Evolutionary conservation across 2,113 vertebrate species (phyloP).

Genomic region (Cebus imitator): DNA sequence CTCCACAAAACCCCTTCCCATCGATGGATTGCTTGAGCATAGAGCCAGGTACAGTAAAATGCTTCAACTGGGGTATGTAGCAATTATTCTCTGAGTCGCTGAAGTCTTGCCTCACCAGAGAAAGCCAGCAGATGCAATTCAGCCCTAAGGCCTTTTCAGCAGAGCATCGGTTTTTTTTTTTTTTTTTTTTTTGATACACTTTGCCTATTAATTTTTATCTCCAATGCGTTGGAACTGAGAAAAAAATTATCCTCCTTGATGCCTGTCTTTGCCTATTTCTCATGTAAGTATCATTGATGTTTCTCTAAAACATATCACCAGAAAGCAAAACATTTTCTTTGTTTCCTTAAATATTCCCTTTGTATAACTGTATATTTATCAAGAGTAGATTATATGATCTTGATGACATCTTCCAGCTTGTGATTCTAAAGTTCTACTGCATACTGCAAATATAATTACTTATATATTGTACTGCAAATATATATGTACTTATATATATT

Average conservation of each 20-base stretch:
- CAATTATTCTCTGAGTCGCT: constrained; percentile 70
- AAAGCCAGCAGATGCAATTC: constrained; percentile 67
- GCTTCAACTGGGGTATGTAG: constrained; percentile 52
- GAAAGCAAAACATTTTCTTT: neutral
- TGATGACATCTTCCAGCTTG: neutral
- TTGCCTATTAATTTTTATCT: constrained; percentile 76
- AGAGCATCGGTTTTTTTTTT: constrained; percentile 73
- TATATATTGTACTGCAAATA: neutral
- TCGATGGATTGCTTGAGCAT: neutral
- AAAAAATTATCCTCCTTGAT: constrained; percentile 47
- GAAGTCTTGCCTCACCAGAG: constrained; percentile 65
- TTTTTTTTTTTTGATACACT: constrained; percentile 75
- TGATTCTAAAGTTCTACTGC: constrained; percentile 17
- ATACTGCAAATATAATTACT: neutral
- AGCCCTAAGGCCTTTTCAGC: constrained; percentile 65
- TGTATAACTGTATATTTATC: neutral
- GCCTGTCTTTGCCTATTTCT: constrained; percentile 64
- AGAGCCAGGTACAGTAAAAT: constrained; percentile 47
- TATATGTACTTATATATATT: neutral
- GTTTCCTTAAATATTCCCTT: neutral
- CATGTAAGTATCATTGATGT: constrained; percentile 41
- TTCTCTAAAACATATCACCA: constrained; percentile 32
- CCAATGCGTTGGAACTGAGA: constrained; percentile 58
- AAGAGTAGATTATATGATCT: neutral
- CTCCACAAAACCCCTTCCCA: neutral